A percentile compares a stretch with the other conserved stretches of the same genome.
Conservation (phyloP, 2,113 vertebrate species). For the Neomonachus schauinslandi region DNA sequence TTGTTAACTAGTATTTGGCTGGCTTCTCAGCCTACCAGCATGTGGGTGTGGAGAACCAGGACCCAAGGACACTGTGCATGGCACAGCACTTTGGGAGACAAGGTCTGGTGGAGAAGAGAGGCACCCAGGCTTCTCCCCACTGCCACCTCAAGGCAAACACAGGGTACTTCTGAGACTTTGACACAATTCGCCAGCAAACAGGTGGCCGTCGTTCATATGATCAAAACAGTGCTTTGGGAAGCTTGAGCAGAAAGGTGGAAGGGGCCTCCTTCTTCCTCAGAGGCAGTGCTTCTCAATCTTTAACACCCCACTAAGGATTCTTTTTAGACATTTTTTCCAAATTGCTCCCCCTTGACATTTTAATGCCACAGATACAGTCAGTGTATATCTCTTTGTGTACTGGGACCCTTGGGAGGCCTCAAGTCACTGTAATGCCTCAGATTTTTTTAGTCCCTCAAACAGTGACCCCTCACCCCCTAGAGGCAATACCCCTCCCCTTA, state of each 20-base stretch:
- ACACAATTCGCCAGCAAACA: neutral
- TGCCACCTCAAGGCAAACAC: neutral
- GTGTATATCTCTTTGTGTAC: neutral
- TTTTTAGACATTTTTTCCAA: neutral
- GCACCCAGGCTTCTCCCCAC: neutral
- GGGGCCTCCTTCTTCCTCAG: neutral
- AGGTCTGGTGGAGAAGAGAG: neutral
- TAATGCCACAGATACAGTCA: neutral
- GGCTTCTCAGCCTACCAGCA: neutral
- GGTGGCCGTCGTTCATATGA: neutral
- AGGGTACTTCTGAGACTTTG: neutral
- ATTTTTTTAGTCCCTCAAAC: neutral
- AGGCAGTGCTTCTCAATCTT: neutral
- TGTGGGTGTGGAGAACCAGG: neutral
- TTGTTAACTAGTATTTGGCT: neutral
- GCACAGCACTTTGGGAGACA: neutral
- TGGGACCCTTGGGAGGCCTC: neutral
- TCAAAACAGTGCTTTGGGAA: neutral
- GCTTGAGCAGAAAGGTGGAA: neutral
- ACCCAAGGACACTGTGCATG: neutral
- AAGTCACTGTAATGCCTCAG: neutral
- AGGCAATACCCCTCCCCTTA: neutral
- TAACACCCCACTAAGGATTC: neutral
- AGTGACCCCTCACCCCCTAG: neutral
- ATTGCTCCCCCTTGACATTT: neutral